Evolutionary conservation across 2,888 invertebrate species (phyloP), one percentile per base, ranked within the genome.

Genomic region (Pediacus dermestoides): DNA sequence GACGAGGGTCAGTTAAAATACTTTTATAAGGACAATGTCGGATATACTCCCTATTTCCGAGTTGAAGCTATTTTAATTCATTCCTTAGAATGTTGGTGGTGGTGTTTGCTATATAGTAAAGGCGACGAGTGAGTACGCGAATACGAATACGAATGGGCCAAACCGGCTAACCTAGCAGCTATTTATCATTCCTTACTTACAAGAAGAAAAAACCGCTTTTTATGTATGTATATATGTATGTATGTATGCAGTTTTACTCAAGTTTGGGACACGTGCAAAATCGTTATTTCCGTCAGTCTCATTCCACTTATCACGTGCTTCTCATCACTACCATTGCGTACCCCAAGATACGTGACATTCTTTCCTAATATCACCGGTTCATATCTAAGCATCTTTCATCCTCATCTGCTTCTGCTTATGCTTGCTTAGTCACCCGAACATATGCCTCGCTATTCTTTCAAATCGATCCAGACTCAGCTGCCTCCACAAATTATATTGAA

Each of bases 261-360:
- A 3, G 4, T 23, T 23, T 23, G 23, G 23, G 9, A 23, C 23
- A 23, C 10, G 23, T 23, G 23, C 23, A 23, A 23, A 23, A 23
- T 23, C 23, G 39, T 34, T 42, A 48, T 46, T 48, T 48, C 41
- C 39, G 42, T 22, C 26, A 27, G 18, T 37, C 35, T 36, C 22
- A 37, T 42, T 40, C 42, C 37, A 43, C 41, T 48, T 45, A 47
- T 48, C 48, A 46, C 44, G 46, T 46, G 45, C 44, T 41, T 23
- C 23, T 44, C 48, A 48, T 46, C 48, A 23, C 8, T 37, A 38
- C 41, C 36, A 42, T 46, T 46, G 44, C 50, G 36, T 46, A 44
- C 37, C 35, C n/a, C 39, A 28, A 27, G 39, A 44, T 45, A 52
- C 52, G 52, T 52, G 52, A 49, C 46, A 41, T 43, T 49, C 52